Conservation (phyloP, 2,888 invertebrate genomes). For the Drosophila anceps region DNA sequence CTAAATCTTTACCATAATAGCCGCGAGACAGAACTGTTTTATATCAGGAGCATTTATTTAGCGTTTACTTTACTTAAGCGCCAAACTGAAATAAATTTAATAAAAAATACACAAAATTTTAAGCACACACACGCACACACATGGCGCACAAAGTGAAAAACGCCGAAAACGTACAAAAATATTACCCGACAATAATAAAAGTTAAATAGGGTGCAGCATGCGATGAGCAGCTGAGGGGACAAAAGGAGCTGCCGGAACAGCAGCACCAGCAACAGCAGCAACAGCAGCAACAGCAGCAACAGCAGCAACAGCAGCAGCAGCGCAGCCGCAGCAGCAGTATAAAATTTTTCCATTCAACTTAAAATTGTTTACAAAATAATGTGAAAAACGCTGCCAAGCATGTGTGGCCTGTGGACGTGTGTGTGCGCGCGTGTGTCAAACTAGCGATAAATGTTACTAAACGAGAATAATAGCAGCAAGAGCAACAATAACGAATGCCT, state of each 20-base stretch:
- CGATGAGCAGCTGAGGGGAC: conserved; percentile 47
- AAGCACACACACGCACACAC: conserved; percentile 24
- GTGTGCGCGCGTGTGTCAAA: conserved; percentile 62
- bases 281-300: conserved; percentile 27
- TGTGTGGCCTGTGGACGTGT: conserved; percentile 64
- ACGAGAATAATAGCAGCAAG: conserved; percentile 62
- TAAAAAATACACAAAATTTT: conserved; percentile 49
- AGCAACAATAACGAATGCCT: conserved; percentile 34
- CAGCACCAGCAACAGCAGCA: conserved; percentile 10
- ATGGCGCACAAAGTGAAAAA: conserved; percentile 12
- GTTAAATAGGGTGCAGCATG: conserved; percentile 78
- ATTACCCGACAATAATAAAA: conserved; percentile 58
- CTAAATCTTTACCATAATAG: not conserved
- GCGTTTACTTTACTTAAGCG: conserved; percentile 7
- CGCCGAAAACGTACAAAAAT: conserved; percentile 38
- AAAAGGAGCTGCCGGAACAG: conserved; percentile 14
- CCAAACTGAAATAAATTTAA: conserved; percentile 63
- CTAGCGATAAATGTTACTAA: conserved; percentile 80
- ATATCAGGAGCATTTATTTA: not conserved
- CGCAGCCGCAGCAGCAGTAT: conserved; percentile 47
- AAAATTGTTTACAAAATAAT: conserved; percentile 81
- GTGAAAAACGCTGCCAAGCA: conserved; percentile 79
- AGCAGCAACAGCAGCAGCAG: conserved; percentile 8
- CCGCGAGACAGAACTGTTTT: not conserved
- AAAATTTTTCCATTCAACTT: conserved; percentile 81